Evolutionary conservation across 2,113 vertebrate genomes (phyloP).

Genomic region (Speoplatyrhinus poulsoni): DNA sequence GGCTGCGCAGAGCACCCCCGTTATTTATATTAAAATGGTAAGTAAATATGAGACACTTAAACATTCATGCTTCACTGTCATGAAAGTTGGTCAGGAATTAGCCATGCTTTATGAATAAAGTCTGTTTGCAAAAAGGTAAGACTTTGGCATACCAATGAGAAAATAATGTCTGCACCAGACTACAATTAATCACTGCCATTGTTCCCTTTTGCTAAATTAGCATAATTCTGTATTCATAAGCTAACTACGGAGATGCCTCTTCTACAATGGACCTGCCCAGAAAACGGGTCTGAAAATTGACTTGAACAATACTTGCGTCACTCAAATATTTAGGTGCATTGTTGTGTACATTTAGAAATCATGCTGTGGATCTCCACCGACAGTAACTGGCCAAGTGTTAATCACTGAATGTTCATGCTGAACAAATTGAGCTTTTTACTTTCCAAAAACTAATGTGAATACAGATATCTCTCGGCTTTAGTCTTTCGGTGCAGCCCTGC

Average conservation of each 20-base stretch:
- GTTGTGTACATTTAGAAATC: conserved; percentile 16
- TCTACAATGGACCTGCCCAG: conserved; percentile 26
- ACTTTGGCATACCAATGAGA: conserved; percentile 31
- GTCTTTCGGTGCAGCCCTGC: too few species aligned
- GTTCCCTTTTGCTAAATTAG: conserved; percentile 23
- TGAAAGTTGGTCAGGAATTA: conserved; percentile 20
- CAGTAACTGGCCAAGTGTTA: conserved; percentile 13
- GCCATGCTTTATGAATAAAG: conserved; percentile 21
- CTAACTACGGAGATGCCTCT: conserved; percentile 29
- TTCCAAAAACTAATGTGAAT: not conserved
- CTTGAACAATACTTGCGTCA: conserved; percentile 1
- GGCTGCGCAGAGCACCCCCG: not conserved
- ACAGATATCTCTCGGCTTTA: too few species aligned
- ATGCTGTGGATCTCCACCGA: conserved; percentile 3
- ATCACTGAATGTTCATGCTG: conserved; percentile 4
- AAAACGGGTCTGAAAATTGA: conserved; percentile 27
- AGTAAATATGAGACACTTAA: not conserved
- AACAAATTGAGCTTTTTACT: conserved; percentile 2
- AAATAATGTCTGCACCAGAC: conserved; percentile 11
- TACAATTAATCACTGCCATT: conserved; percentile 39
- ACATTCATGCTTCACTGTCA: conserved; percentile 22
- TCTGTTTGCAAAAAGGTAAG: conserved; percentile 23
- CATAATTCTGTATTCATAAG: conserved; percentile 40
- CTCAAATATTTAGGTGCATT: conserved; percentile 25
- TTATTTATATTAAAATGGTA: conserved; percentile 8